Evolutionary conservation across 1,140 invertebrate species (phyloP), one percentile per base, ranked within the genome.

Genomic region (Zaprionus taronus): DNA sequence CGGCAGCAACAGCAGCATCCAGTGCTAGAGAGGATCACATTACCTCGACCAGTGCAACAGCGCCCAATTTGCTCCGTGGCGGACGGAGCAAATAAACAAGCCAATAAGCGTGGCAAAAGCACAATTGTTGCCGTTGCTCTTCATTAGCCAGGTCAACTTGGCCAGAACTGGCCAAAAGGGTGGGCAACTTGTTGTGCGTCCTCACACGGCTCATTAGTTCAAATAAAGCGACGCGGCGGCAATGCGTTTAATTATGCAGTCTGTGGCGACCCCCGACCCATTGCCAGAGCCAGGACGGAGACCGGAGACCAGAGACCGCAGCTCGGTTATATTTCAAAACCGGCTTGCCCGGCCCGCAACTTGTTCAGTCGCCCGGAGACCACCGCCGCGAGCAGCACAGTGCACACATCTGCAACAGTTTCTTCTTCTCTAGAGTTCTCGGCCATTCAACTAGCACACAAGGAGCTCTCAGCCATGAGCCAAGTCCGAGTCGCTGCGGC

Each of bases 271-370:
- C 41, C n/a, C 41, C 41, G 6, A 9, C 3, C n/a, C 15, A 44
- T 4, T 4, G 6, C 41, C 6, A 7, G 41, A 34, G 31, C 31
- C 31, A 34, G 31, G 31, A 34, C 31, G 31, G 9, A 34, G 31
- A 31, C 9, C 9, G 26, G 26, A 28, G 26, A 28, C 26, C 26
- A 7, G n/a, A 44, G 41, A 47, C 41, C 41, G n/a, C 41, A 47
- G 53, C 74, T 7, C 77, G 72, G 79, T 61, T 89, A 84, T 89
- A 89, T 77, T 89, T 89, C 81, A 89, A 89, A 89, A 89, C 74
- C 68, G 70, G 36, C 31, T 17, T 47, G 60, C 69, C 53, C 51
- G 57, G 60, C 67, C 62, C 26, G 81, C 74, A 71, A 57, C 62
- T 51, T 28, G 71, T 41, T 89, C 84, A 87, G 84, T 87, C 61